phyloP scores from a whole-genome alignment of 2,113 vertebrate genomes.

The Glaucomys volans region DNA sequence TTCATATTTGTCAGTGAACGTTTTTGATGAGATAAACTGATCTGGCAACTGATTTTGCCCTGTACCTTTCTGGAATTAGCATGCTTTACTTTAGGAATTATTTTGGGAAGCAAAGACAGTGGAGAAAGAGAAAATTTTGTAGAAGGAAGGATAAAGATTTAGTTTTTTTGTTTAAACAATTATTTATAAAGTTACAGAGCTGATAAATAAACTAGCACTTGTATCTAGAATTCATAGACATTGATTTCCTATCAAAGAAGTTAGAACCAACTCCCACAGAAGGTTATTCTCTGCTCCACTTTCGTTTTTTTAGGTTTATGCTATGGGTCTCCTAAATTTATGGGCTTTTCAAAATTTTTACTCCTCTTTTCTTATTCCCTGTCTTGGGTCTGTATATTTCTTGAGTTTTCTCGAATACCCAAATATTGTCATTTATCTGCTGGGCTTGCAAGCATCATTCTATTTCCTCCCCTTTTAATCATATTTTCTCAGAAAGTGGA shows the following conservation, averaged over 20 bases:
- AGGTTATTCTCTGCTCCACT: not conserved
- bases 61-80: slow-evolving; percentile 37
- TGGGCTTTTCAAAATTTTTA: not conserved
- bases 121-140: not conserved
- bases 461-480: not conserved
- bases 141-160: not conserved
- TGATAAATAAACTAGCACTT: not conserved
- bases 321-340: not conserved
- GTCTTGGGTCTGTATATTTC: not conserved
- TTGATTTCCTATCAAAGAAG: slow-evolving; percentile 53
- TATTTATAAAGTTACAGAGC: slow-evolving; percentile 1
- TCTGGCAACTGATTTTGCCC: slow-evolving; percentile 21
- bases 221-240: slow-evolving; percentile 29
- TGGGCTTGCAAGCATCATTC: slow-evolving; percentile 39
- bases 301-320: not conserved
- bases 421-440: slow-evolving; percentile 36
- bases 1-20: slow-evolving; percentile 60
- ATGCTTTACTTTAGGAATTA: slow-evolving; percentile 58
- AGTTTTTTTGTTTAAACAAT: slow-evolving; percentile 17
- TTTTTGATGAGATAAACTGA: slow-evolving; percentile 50
- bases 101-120: slow-evolving; percentile 28
- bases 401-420: not conserved
- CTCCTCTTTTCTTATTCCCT: not conserved
- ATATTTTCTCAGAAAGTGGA: slow-evolving; percentile 60
- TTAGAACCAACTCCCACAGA: slow-evolving; percentile 2